Conservation (phyloP, 2,888 invertebrate genomes). For the Drosophila helvetica region DNA sequence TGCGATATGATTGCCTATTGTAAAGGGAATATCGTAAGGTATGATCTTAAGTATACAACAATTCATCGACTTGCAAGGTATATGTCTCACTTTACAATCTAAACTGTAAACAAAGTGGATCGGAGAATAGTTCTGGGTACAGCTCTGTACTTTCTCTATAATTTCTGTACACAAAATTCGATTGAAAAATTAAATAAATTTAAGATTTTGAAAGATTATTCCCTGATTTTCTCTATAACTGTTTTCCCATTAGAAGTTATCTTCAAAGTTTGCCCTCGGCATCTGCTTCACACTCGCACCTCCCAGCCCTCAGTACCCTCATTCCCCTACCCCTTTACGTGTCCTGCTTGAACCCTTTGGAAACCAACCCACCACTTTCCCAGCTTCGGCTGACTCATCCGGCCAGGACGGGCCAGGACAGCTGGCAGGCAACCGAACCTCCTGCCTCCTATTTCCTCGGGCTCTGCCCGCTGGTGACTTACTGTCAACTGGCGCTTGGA, state of each 20-base stretch:
- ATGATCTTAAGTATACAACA: background rate
- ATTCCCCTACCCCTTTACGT: background rate
- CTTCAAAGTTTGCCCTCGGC: background rate
- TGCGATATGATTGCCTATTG: too few species aligned
- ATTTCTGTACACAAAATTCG: too few species aligned
- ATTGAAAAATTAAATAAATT: too few species aligned
- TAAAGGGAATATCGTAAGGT: background rate
- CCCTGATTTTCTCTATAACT: background rate
- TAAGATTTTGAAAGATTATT: too few species aligned
- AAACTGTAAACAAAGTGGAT: too few species aligned
- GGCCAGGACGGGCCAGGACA: slow-evolving; percentile 20
- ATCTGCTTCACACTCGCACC: background rate
- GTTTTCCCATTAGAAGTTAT: background rate
- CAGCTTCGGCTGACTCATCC: slow-evolving; percentile 40
- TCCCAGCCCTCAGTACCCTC: background rate
- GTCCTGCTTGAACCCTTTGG: slow-evolving; percentile 4
- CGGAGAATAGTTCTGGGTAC: too few species aligned
- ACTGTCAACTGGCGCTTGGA: slow-evolving; percentile 74
- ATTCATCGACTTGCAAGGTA: background rate
- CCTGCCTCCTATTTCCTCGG: slow-evolving; percentile 20
- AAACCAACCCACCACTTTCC: slow-evolving; percentile 47
- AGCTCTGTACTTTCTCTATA: too few species aligned
- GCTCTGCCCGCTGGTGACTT: slow-evolving; percentile 46
- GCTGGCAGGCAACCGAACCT: slow-evolving; percentile 24
- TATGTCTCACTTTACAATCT: background rate